Evolutionary conservation across 2,888 invertebrate genomes (phyloP).

Genomic region (Aphidius colemani): DNA sequence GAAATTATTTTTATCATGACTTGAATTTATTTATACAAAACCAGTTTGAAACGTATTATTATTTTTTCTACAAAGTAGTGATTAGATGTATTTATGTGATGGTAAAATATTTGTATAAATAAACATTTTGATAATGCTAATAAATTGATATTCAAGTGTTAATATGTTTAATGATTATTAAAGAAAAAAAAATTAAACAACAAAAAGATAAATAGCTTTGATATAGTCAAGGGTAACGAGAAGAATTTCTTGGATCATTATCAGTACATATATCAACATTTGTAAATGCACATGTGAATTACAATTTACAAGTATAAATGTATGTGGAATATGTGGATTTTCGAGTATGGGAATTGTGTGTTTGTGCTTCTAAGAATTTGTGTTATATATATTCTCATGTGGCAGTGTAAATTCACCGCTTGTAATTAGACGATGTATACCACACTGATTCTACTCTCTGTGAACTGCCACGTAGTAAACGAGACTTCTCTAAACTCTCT

Average conservation of each 20-base stretch:
- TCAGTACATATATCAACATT: too few relatives aligned
- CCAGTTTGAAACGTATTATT: slow-evolving; percentile 2
- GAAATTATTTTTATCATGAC: slow-evolving; percentile 33
- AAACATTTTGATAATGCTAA: too few relatives aligned
- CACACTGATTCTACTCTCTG: slow-evolving; percentile 28
- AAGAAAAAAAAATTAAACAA: too few relatives aligned
- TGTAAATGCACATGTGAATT: too few relatives aligned
- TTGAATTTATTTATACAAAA: slow-evolving; percentile 12
- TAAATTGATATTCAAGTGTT: too few relatives aligned
- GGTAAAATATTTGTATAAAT: too few relatives aligned
- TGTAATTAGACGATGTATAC: slow-evolving; percentile 41
- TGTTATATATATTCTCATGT: slow-evolving; percentile 25
- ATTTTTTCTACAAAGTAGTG: not conserved
- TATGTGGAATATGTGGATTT: slow-evolving; percentile 17
- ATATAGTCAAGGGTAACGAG: too few relatives aligned
- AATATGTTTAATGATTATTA: too few relatives aligned
- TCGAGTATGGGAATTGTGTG: slow-evolving; percentile 24
- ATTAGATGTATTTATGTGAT: too few relatives aligned
- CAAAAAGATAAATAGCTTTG: too few relatives aligned
- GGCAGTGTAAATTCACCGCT: slow-evolving; percentile 34
- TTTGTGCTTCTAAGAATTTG: slow-evolving; percentile 35
- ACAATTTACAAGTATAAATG: too few relatives aligned
- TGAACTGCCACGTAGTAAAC: slow-evolving; percentile 25
- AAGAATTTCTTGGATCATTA: too few relatives aligned
- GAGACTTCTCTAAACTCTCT: slow-evolving; percentile 27